Percentiles rank a stretch among this genome's conserved stretches.
phyloP scores from a whole-genome alignment of 2,797 vertebrate genomes.

The Pteronotus mesoamericanus region DNA sequence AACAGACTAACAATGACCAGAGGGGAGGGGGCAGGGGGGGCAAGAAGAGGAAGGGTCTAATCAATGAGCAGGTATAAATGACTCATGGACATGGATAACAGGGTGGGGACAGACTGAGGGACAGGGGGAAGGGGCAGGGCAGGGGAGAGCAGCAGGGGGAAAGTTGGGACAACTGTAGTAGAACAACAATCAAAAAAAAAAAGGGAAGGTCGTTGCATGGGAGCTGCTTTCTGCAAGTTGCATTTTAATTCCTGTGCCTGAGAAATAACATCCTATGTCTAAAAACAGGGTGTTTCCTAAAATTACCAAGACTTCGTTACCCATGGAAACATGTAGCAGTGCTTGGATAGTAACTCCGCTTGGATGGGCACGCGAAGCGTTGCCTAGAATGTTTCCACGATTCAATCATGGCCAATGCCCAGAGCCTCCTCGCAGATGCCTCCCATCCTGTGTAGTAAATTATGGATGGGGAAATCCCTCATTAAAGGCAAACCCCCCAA shows the following conservation, averaged over 20 bases:
- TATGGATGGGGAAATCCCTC: background rate
- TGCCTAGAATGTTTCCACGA: background rate
- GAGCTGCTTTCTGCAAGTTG: background rate
- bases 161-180: too few species aligned
- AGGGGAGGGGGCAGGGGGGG: too few species aligned
- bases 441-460: background rate
- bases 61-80: too few species aligned
- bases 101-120: too few species aligned
- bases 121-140: too few species aligned
- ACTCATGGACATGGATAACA: too few species aligned
- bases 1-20: too few species aligned
- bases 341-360: background rate
- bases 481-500: background rate
- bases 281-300: constrained; percentile 22
- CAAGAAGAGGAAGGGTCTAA: too few species aligned
- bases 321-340: background rate
- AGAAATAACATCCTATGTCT: background rate
- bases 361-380: background rate
- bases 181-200: too few species aligned
- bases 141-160: too few species aligned
- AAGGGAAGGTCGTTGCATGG: too few species aligned
- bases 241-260: background rate
- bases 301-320: background rate
- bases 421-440: background rate
- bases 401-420: background rate